Base-by-base conservation (phyloP, 37 sponge, comb jelly and placozoan species). In the Aphrocallistes beatrix region DNA sequence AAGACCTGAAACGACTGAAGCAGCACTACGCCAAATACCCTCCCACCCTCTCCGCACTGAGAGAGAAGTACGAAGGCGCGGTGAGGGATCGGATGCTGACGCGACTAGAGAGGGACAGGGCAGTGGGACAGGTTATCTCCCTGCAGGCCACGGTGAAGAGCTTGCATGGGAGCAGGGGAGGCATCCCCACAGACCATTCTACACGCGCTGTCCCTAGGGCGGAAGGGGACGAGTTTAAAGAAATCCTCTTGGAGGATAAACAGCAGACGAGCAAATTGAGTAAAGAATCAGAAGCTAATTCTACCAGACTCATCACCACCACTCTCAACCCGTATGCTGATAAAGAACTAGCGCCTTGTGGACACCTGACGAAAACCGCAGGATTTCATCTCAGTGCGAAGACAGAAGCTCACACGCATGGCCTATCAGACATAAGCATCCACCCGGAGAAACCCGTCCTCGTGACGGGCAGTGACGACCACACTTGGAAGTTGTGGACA, bases 391-490 rank as follows among this genome's bases (percentile, higher is more conserved):
- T 82, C 28, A 13, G 48, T 32, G 0, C 36, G 10, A 83, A 83
- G 42, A 51, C 89, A 50, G 25, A 86, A 38, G 92, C 94, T 0
- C 94, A 93, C 38, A 83, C 85, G 13, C 88, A 82, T 83, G 83
- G 45, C 0, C 36, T 39, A 37, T 38, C 40, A 8, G 42, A 83
- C 0, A 37, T 83, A 17, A 50, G 49, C 51, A 48, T 90, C 1
- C 94, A 97, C 82, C 95, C 98, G 0, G 83, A 51, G 49, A 94
- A 91, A 86, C 51, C 51, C 6, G 86, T 95, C 16, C 50, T 90
- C 10, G 98, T 90, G 37, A 93, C 95, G 23, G 91, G 85, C 37
- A 94, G 98, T 89, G 98, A 97, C 60, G 98, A 97, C 84, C 91
- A 93, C 45, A 87, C 88, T 0, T 97, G 98, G 98, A 97, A 69